A percentile compares a stretch with the other conserved stretches of the same genome.
Conservation (phyloP, 2,113 vertebrate genomes). For the Catharus bicknelli region DNA sequence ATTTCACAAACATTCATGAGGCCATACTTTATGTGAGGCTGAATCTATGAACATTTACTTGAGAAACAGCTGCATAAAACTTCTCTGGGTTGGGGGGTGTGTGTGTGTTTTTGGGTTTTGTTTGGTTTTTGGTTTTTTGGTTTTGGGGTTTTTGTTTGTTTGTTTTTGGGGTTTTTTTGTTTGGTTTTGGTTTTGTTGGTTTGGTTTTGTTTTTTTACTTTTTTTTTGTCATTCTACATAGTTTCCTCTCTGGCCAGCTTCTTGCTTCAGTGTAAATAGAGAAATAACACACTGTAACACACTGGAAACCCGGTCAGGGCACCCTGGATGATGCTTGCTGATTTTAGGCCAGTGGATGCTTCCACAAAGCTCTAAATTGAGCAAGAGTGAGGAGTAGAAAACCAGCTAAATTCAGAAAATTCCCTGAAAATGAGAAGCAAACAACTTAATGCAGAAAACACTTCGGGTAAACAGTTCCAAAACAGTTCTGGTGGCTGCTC, state of each 20-base stretch:
- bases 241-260: not conserved
- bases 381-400: not conserved
- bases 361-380: not conserved
- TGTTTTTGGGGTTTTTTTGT: too few relatives aligned
- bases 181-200: not conserved
- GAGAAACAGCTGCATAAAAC: not conserved
- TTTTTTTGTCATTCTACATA: not conserved
- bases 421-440: not conserved
- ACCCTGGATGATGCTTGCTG: not conserved
- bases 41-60: not conserved
- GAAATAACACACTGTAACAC: not conserved
- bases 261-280: not conserved
- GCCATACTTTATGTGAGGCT: not conserved
- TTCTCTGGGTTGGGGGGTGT: not conserved
- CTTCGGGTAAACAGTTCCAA: not conserved
- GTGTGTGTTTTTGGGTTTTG: not conserved
- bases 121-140: not conserved
- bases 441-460: not conserved
- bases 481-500: not conserved
- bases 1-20: not conserved
- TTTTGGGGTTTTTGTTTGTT: not conserved
- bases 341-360: not conserved
- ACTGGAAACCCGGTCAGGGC: not conserved
- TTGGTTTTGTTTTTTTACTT: fast-evolving
- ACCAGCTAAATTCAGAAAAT: not conserved